These are phyloP conservation scores for Cassiopea andromeda DNA, from an alignment of 30 jellyfish, hydroid and myxozoan species.

Conservation along the genomic window DNA sequence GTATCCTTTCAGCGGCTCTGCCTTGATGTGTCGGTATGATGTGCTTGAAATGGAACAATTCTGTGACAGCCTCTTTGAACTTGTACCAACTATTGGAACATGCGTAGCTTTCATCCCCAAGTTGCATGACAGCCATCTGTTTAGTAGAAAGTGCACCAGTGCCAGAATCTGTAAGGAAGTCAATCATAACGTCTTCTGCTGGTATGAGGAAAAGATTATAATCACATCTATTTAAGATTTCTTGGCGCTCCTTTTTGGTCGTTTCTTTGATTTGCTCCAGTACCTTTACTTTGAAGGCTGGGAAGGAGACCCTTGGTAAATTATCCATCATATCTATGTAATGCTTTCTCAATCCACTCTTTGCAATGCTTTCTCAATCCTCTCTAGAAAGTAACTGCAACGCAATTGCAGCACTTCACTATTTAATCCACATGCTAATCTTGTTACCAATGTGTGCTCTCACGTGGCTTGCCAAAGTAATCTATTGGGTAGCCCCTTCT, in stretches of 20 bases:
- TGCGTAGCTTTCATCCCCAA: conserved; percentile 81
- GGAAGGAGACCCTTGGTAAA: conserved; percentile 2
- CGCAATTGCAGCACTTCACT: too few relatives aligned
- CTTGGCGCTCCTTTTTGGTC: conserved; percentile 34
- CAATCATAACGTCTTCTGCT: conserved; percentile 77
- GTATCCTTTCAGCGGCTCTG: conserved; percentile 78
- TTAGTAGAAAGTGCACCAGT: conserved; percentile 75
- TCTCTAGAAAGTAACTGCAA: too few relatives aligned
- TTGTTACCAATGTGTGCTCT: too few relatives aligned
- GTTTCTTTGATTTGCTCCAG: conserved; percentile 57
- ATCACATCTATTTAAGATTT: conserved; percentile 23
- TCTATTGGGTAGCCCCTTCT: too few relatives aligned
- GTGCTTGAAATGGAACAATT: conserved; percentile 63
- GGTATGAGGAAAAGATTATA: conserved; percentile 58
- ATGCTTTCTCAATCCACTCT: too few relatives aligned
- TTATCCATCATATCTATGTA: conserved; percentile 9
- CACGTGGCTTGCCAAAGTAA: too few relatives aligned
- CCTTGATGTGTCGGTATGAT: conserved; percentile 80
- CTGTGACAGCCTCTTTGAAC: conserved; percentile 62
- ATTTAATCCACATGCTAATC: too few relatives aligned
- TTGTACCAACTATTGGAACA: conserved; percentile 71
- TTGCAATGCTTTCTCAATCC: too few relatives aligned
- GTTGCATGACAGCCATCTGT: conserved; percentile 72
- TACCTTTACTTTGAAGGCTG: conserved; percentile 66
- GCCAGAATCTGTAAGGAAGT: conserved; percentile 79